These are phyloP conservation scores for Notodonta dromedarius DNA, from an alignment of 2,888 invertebrate genomes.

Conservation along the genomic window DNA sequence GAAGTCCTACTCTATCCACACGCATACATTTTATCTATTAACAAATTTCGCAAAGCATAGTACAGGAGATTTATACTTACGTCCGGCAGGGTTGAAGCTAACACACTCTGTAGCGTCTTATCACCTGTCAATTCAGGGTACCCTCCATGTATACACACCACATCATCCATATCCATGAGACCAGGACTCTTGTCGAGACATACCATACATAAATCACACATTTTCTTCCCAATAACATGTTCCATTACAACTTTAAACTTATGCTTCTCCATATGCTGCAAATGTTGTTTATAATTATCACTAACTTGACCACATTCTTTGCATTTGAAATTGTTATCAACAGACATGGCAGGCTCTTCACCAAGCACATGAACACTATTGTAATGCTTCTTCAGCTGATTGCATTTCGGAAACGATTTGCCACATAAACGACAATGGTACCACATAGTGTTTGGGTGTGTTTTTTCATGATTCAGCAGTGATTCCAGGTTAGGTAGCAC, in stretches of 20 bases:
- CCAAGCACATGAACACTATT: slow-evolving; percentile 36
- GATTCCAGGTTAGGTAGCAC: slow-evolving; percentile 59
- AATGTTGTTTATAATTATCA: slow-evolving; percentile 49
- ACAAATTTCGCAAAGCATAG: background rate
- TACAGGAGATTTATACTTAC: slow-evolving; percentile 54
- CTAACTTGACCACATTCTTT: slow-evolving; percentile 51
- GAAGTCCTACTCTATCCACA: too few species aligned
- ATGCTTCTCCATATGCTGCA: slow-evolving; percentile 74
- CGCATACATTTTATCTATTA: background rate
- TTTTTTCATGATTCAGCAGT: slow-evolving; percentile 63
- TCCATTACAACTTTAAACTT: slow-evolving; percentile 65
- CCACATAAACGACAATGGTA: slow-evolving; percentile 69
- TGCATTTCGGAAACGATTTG: slow-evolving; percentile 62
- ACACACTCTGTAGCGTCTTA: slow-evolving; percentile 54
- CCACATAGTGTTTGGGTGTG: slow-evolving; percentile 74
- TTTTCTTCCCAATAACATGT: slow-evolving; percentile 58
- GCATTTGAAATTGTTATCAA: slow-evolving; percentile 52
- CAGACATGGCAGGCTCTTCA: slow-evolving; percentile 7
- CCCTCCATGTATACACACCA: slow-evolving; percentile 64
- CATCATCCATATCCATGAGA: slow-evolving; percentile 55
- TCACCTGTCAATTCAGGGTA: slow-evolving; percentile 66
- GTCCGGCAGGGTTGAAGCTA: slow-evolving; percentile 63
- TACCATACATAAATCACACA: slow-evolving; percentile 61
- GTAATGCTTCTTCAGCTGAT: slow-evolving; percentile 58
- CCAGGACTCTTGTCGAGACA: slow-evolving; percentile 57